Conservation (phyloP, 2,797 vertebrate genomes). For the Chiroxiphia lanceolata region DNA sequence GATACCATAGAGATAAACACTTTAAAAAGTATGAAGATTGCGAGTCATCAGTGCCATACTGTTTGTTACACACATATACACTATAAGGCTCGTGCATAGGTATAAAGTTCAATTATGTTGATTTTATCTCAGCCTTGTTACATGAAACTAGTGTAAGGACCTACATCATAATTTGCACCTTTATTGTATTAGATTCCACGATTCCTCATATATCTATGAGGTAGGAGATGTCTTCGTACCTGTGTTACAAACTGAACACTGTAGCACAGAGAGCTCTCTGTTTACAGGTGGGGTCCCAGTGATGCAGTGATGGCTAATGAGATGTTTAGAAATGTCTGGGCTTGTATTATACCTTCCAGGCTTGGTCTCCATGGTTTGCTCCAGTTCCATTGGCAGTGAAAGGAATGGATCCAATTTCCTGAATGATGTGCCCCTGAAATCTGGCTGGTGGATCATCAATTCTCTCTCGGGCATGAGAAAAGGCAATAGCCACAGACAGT, state of each 20-base stretch:
- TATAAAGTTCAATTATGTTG: background rate
- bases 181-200: background rate
- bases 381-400: background rate
- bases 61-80: fast-evolving
- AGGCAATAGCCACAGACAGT: background rate
- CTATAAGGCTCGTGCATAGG: background rate
- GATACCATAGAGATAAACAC: background rate
- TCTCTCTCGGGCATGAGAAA: background rate
- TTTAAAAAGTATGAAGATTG: background rate
- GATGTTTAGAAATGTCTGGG: background rate
- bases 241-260: background rate
- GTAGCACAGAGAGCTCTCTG: background rate
- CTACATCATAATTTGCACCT: background rate
- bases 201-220: background rate
- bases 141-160: background rate
- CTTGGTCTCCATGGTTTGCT: background rate
- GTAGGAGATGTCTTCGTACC: background rate
- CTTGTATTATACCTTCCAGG: background rate
- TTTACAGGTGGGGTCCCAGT: background rate
- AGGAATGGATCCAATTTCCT: background rate
- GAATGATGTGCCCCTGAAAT: background rate
- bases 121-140: background rate
- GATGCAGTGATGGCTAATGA: background rate
- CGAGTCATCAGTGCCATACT: background rate
- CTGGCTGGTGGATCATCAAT: background rate